Percentiles rank a stretch among this genome's conserved stretches.
phyloP scores from a whole-genome alignment of 2,797 vertebrate genomes.

The Lutjanus argentimaculatus region DNA sequence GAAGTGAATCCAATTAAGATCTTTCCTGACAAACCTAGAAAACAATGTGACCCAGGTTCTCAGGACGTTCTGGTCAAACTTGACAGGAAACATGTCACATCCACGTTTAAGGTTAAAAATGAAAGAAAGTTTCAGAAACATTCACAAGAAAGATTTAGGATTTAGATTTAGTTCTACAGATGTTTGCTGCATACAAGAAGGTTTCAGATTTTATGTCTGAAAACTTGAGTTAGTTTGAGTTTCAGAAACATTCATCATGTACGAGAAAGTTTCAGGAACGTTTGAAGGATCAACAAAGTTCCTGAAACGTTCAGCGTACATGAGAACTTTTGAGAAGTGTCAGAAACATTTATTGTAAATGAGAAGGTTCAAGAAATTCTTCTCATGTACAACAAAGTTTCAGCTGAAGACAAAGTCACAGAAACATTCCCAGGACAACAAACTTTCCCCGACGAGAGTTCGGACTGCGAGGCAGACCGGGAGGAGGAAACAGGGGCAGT shows the following conservation, averaged over 20 bases:
- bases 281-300: background rate
- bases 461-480: too few relatives aligned
- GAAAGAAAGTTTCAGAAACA: background rate
- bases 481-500: background rate
- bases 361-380: background rate
- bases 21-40: background rate
- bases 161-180: background rate
- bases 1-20: slow-evolving; percentile 12
- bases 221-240: too few relatives aligned
- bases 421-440: slow-evolving; percentile 9
- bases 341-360: slow-evolving; percentile 12
- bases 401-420: background rate
- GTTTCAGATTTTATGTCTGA: background rate
- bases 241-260: background rate
- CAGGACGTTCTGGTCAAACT: background rate
- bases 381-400: slow-evolving; percentile 19
- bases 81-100: too few relatives aligned
- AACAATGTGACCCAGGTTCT: background rate
- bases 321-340: background rate
- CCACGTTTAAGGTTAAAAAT: too few relatives aligned
- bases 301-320: background rate
- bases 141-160: background rate
- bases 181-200: background rate
- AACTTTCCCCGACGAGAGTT: background rate
- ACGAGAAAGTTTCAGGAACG: background rate